These are phyloP conservation scores for Tursiops truncatus DNA, from an alignment of 2,113 vertebrate species.

Conservation along the genomic window DNA sequence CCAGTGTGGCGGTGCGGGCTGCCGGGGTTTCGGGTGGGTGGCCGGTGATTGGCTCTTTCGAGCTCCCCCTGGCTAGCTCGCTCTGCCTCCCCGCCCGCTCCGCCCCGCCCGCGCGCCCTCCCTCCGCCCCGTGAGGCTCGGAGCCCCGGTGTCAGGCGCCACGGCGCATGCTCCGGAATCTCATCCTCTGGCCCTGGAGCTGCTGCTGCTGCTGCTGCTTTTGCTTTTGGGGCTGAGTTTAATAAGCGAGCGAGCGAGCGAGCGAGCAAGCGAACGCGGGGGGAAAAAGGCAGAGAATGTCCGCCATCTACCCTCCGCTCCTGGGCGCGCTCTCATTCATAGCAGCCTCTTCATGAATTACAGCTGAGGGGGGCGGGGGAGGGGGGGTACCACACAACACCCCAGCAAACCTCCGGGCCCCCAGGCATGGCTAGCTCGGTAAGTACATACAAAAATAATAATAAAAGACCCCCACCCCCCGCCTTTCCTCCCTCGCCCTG, in stretches of 20 bases:
- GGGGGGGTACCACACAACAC: slow-evolving; percentile 78
- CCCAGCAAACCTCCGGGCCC: slow-evolving; percentile 85
- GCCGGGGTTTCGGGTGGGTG: slow-evolving; percentile 58
- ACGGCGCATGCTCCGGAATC: slow-evolving; percentile 87
- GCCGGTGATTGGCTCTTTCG: slow-evolving; percentile 70
- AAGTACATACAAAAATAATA: slow-evolving; percentile 84
- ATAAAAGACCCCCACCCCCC: slow-evolving; percentile 45
- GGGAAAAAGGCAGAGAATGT: slow-evolving; percentile 86
- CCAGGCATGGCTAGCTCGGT: slow-evolving; percentile 95
- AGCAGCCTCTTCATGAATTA: slow-evolving; percentile 90
- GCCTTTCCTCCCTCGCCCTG: slow-evolving; percentile 14
- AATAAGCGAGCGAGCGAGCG: slow-evolving; percentile 77
- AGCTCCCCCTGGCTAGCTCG: slow-evolving; percentile 60
- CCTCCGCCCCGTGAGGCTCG: slow-evolving; percentile 65
- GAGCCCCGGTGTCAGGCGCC: slow-evolving; percentile 73
- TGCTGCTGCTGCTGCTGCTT: slow-evolving; percentile 71
- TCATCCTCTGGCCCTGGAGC: slow-evolving; percentile 83
- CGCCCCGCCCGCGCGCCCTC: slow-evolving; percentile 69
- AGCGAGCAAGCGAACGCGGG: slow-evolving; percentile 39
- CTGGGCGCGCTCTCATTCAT: slow-evolving; percentile 81
- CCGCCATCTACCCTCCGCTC: slow-evolving; percentile 84
- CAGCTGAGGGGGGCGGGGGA: slow-evolving; percentile 80
- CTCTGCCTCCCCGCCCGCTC: slow-evolving; percentile 65
- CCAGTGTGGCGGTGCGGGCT: slow-evolving; percentile 56
- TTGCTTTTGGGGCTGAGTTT: slow-evolving; percentile 82